Conservation (phyloP, 1,140 invertebrate genomes). For the Drosophila burlai region DNA sequence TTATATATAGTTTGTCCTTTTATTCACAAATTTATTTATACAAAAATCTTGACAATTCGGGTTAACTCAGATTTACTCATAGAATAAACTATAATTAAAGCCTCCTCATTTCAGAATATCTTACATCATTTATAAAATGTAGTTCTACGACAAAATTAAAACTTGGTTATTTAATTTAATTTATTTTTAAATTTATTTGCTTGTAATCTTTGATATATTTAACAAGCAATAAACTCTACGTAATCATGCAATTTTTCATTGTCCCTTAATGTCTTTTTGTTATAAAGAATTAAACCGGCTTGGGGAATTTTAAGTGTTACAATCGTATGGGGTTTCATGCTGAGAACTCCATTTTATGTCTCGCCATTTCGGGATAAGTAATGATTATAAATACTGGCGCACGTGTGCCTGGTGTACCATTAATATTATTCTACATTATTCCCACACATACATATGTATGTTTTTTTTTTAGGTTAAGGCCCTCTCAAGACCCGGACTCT, state of each 20-base stretch:
- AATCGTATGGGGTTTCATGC: slow-evolving; percentile 9
- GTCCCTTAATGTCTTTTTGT: background rate
- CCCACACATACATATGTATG: background rate
- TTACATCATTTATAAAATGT: background rate
- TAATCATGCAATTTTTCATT: slow-evolving; percentile 4
- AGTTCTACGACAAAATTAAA: background rate
- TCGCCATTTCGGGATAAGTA: slow-evolving; percentile 24
- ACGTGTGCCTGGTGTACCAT: slow-evolving; percentile 34
- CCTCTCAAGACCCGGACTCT: slow-evolving; percentile 16
- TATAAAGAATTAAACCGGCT: background rate
- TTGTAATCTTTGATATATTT: background rate
- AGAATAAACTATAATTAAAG: background rate
- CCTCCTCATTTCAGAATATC: background rate
- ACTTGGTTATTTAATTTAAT: background rate
- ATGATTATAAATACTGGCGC: slow-evolving; percentile 23
- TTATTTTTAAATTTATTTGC: background rate
- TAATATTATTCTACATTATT: slow-evolving; percentile 27
- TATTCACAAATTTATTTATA: background rate
- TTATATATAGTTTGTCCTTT: background rate
- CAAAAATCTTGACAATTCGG: too few species aligned
- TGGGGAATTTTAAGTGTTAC: slow-evolving; percentile 3
- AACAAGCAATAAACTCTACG: slow-evolving; percentile 1
- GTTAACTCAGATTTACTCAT: background rate
- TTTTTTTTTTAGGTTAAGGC: slow-evolving; percentile 39
- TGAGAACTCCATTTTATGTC: slow-evolving; percentile 21